phyloP scores from a whole-genome alignment of 2,888 invertebrate species.

The Xestoiulus laeticollis region DNA sequence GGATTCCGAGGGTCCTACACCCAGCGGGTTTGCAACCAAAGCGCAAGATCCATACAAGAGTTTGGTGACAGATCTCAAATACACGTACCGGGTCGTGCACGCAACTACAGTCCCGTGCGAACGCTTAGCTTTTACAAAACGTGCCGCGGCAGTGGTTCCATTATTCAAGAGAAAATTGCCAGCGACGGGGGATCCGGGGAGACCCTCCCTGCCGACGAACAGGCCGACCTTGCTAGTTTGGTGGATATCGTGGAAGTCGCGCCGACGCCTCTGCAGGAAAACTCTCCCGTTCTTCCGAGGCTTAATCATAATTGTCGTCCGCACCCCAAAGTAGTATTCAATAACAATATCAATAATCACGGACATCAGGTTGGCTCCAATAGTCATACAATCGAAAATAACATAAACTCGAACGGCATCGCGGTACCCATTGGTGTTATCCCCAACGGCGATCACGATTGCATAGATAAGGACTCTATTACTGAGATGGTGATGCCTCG shows the following conservation, averaged over 20 bases:
- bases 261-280: neutral
- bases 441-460: neutral
- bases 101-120: slow-evolving; percentile 48
- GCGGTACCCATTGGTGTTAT: neutral
- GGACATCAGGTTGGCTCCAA: neutral
- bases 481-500: neutral
- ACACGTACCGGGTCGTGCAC: neutral
- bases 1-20: neutral
- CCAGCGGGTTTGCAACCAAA: slow-evolving; percentile 17
- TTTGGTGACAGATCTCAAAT: slow-evolving; percentile 42
- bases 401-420: neutral
- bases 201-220: slow-evolving; percentile 49
- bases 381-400: neutral
- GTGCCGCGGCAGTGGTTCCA: neutral
- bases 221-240: neutral
- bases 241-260: neutral
- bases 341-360: neutral
- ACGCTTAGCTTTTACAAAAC: slow-evolving; percentile 32
- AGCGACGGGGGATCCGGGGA: slow-evolving; percentile 42
- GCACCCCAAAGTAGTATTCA: neutral
- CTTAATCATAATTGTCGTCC: neutral
- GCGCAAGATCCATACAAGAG: slow-evolving; percentile 16
- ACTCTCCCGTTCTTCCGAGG: neutral
- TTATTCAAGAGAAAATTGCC: neutral
- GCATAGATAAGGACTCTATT: neutral